Evolutionary conservation across 2,888 invertebrate genomes (phyloP), one percentile per base, ranked within the genome.

Genomic region (Candidula unifasciata): DNA sequence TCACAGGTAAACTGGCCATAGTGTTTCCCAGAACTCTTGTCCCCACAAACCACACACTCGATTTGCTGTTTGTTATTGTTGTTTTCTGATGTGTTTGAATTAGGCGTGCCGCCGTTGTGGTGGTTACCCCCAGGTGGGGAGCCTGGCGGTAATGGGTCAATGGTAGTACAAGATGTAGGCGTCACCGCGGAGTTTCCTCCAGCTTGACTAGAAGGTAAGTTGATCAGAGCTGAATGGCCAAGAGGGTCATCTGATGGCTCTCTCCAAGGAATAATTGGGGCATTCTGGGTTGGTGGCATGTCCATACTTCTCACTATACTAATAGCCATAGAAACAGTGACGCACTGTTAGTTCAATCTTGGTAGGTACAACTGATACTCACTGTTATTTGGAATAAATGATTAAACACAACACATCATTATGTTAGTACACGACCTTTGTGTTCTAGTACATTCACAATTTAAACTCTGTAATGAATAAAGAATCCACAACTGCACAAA

Each of bases 21-120:
- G 95, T 99, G 99, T 94, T 99, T 99, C 91, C 99, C 99, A 91
- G 97, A 97, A 93, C 97, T 97, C 95, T 99, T 99, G 95, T 99
- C 99, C 88, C 98, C 98, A 95, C 99, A 99, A 93, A 99, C 99
- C 92, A 98, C 98, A 95, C 99, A 99, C 95, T 98, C 98, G 94
- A 99, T 98, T 94, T 97, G 97, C 94, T 97, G 97, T 84, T 90
- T 90, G 88, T 89, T 90, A 86, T 89, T 90, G 86, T 91, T 91
- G 80, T 88, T 88, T 82, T 87, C 88, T 68, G 87, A 87, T 76
- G 87, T 87, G 79, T 86, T 87, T 68, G 83, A 83, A 64, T 85
- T 86, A 16, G 86, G 88, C 37, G 89, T 90, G 84, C 91, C 91
- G 71, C 91, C 91, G 77, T 64, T 78, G 96, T 78, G 89, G 88